A percentile compares a stretch with the other conserved stretches of the same genome.
Evolutionary conservation across 2,113 vertebrate genomes (phyloP).

Genomic region (Hystrix brachyura): DNA sequence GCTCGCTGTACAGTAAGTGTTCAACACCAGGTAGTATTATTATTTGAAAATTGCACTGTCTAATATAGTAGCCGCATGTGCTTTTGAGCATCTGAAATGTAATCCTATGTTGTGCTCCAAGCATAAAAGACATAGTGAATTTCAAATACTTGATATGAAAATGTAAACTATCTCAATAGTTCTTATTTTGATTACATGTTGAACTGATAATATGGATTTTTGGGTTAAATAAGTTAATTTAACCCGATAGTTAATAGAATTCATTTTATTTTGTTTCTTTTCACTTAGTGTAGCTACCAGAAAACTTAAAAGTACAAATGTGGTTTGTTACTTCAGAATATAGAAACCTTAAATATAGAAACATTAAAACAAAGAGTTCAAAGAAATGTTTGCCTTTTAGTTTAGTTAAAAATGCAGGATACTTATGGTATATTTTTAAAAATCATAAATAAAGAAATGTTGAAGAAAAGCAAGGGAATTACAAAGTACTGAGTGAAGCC

Average conservation of each 20-base stretch:
- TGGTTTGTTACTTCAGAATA: not conserved
- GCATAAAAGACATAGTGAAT: not conserved
- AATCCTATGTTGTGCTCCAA: not conserved
- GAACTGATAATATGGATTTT: not conserved
- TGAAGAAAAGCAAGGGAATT: conserved; percentile 46
- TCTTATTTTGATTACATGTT: conserved; percentile 16
- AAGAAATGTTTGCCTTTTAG: not conserved
- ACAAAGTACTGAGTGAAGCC: not conserved
- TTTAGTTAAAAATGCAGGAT: conserved; percentile 50
- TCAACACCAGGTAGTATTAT: conserved; percentile 6
- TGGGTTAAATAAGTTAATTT: not conserved
- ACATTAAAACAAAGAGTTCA: conserved; percentile 55
- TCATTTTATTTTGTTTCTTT: conserved; percentile 45
- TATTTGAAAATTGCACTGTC: not conserved
- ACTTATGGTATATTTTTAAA: not conserved
- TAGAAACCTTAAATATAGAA: not conserved
- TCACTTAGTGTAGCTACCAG: not conserved
- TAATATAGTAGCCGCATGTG: not conserved
- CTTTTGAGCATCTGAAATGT: not conserved
- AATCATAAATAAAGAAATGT: not conserved
- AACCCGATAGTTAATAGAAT: not conserved
- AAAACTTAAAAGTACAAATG: conserved; percentile 28
- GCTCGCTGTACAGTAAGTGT: not conserved
- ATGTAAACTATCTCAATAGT: not conserved
- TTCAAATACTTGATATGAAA: conserved; percentile 56